Evolutionary conservation across 2,888 invertebrate species (phyloP).

Genomic region (Julus scandinavius): DNA sequence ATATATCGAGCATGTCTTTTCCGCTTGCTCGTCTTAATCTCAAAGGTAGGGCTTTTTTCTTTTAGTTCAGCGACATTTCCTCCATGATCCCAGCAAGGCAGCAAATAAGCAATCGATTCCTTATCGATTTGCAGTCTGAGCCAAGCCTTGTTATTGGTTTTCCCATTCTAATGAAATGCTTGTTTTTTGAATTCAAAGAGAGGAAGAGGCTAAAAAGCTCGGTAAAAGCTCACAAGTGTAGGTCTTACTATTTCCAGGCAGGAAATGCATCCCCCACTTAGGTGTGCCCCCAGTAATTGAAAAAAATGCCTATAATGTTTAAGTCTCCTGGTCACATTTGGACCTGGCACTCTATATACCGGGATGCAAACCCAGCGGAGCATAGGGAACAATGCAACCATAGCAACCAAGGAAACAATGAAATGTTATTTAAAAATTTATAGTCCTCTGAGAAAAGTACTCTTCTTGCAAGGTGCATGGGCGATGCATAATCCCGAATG

Average conservation of each 20-base stretch:
- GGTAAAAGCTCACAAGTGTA: slow-evolving; percentile 23
- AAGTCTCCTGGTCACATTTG: background rate
- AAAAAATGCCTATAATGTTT: slow-evolving; percentile 24
- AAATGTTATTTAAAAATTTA: slow-evolving; percentile 42
- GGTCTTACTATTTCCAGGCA: background rate
- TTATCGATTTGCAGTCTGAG: slow-evolving; percentile 1
- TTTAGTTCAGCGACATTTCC: slow-evolving; percentile 2
- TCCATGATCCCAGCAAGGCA: slow-evolving; percentile 13
- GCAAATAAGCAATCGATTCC: slow-evolving; percentile 12
- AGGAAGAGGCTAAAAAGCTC: background rate
- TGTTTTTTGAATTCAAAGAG: slow-evolving; percentile 31
- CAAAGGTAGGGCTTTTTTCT: background rate
- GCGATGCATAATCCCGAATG: slow-evolving; percentile 43
- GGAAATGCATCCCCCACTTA: background rate
- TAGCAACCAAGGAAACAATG: slow-evolving; percentile 30
- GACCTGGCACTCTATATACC: background rate
- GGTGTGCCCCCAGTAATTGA: background rate
- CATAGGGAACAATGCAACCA: slow-evolving; percentile 31
- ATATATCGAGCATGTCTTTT: background rate
- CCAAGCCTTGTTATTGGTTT: slow-evolving; percentile 20
- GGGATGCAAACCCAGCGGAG: slow-evolving; percentile 28
- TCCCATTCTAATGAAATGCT: slow-evolving; percentile 38
- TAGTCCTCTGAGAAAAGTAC: slow-evolving; percentile 29
- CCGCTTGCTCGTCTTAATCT: background rate
- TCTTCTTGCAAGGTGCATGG: slow-evolving; percentile 4